Conservation (phyloP, 2,888 invertebrate species). For the Drosophila bunnanda region DNA sequence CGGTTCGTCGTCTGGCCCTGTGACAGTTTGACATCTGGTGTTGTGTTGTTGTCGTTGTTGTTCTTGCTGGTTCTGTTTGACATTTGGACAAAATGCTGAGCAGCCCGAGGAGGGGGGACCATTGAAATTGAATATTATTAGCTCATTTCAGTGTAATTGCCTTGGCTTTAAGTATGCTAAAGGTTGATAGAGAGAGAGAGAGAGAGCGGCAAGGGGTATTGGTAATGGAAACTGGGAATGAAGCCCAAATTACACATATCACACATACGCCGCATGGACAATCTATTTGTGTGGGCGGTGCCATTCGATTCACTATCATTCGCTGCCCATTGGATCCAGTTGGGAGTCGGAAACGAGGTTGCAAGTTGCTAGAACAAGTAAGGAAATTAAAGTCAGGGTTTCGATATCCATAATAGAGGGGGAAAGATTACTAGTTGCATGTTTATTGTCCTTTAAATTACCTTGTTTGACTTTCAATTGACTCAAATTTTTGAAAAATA, state of each 20-base stretch:
- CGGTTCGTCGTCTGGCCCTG: slow-evolving; percentile 34
- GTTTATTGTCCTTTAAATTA: not conserved
- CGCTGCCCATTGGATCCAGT: slow-evolving; percentile 20
- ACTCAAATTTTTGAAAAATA: not conserved
- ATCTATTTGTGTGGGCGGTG: slow-evolving; percentile 2
- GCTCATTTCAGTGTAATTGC: slow-evolving; percentile 64
- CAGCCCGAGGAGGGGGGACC: slow-evolving; percentile 19
- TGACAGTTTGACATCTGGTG: slow-evolving; percentile 58
- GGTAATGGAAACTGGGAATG: not conserved
- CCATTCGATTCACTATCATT: slow-evolving; percentile 7
- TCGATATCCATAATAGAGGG: not conserved
- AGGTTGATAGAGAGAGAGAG: not conserved
- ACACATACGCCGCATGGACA: slow-evolving; percentile 47
- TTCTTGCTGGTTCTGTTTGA: slow-evolving; percentile 58
- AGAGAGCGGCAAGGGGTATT: not conserved
- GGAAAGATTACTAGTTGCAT: not conserved
- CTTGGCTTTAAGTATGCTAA: slow-evolving; percentile 17
- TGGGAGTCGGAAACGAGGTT: slow-evolving; percentile 2
- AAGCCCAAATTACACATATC: slow-evolving; percentile 62
- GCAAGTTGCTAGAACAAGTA: not conserved
- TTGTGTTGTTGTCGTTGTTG: slow-evolving; percentile 6
- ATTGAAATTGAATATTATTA: slow-evolving; percentile 73
- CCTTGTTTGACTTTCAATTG: not conserved
- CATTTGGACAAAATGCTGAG: slow-evolving; percentile 68
- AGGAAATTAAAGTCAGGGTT: not conserved